These are phyloP conservation scores for Pyrocoelia pectoralis DNA, from an alignment of 2,888 invertebrate species.

Conservation along the genomic window DNA sequence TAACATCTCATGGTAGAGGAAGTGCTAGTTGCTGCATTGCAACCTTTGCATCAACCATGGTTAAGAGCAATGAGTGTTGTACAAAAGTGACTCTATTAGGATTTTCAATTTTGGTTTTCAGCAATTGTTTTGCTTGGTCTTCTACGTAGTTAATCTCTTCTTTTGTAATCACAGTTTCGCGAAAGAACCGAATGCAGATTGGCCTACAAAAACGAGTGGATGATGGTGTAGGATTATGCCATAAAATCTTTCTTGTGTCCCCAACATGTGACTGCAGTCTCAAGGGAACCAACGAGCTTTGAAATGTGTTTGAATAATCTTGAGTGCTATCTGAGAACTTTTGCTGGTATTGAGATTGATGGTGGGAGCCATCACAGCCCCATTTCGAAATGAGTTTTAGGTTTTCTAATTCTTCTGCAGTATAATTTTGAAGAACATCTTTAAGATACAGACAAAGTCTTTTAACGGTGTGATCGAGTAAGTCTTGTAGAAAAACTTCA, in stretches of 20 bases:
- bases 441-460: conserved; percentile 30
- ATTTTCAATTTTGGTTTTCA: no score
- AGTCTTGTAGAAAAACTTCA: conserved; percentile 16
- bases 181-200: not conserved
- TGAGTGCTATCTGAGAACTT: conserved; percentile 38
- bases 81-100: no score
- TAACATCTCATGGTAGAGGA: no score
- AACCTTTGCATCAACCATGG: no score
- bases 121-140: not conserved
- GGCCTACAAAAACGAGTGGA: not conserved
- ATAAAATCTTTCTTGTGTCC: not conserved
- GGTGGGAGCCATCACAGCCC: no score
- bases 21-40: no score
- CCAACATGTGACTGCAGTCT: conserved; percentile 42
- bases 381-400: conserved; percentile 33
- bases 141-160: not conserved
- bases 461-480: conserved; percentile 30
- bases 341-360: conserved; percentile 44
- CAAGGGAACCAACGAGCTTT: conserved; percentile 31
- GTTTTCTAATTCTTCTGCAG: conserved; percentile 26
- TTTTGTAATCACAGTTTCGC: not conserved
- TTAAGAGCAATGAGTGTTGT: no score
- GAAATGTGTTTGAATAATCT: conserved; percentile 45
- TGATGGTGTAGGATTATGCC: not conserved
- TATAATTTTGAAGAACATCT: conserved; percentile 22